phyloP scores from a whole-genome alignment of 2,888 invertebrate species.

The Eledone cirrhosa region DNA sequence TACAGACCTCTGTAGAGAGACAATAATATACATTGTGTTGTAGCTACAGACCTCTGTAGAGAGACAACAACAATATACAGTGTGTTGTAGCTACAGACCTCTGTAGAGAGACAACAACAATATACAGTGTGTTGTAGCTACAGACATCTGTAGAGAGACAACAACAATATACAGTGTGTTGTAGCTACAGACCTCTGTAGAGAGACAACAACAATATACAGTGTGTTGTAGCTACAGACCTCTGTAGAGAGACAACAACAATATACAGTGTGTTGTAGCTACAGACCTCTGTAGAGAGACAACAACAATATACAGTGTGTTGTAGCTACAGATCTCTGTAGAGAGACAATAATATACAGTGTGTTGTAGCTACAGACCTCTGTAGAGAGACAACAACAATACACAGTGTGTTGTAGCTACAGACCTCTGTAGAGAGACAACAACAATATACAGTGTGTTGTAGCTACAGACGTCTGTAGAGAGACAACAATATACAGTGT shows the following conservation, averaged over 20 bases:
- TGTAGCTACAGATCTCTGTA: slow-evolving; percentile 52
- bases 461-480: slow-evolving; percentile 52
- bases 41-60: slow-evolving; percentile 52
- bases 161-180: too few species aligned
- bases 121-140: too few species aligned
- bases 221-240: too few species aligned
- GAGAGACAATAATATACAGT: slow-evolving; percentile 22
- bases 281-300: slow-evolving; percentile 46
- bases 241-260: slow-evolving; percentile 38
- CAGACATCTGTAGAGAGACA: slow-evolving; percentile 44
- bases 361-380: slow-evolving; percentile 53
- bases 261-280: too few species aligned
- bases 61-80: too few species aligned
- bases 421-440: slow-evolving; percentile 44
- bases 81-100: too few species aligned
- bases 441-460: too few species aligned
- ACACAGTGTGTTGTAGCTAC: too few species aligned
- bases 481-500: too few species aligned
- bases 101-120: slow-evolving; percentile 39
- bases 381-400: slow-evolving; percentile 36
- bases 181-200: slow-evolving; percentile 52
- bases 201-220: too few species aligned
- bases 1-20: slow-evolving; percentile 48
- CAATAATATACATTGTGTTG: too few species aligned
- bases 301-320: too few species aligned